Evolutionary conservation across 2,113 vertebrate genomes (phyloP).

Genomic region (Ceuthmochares aereus): DNA sequence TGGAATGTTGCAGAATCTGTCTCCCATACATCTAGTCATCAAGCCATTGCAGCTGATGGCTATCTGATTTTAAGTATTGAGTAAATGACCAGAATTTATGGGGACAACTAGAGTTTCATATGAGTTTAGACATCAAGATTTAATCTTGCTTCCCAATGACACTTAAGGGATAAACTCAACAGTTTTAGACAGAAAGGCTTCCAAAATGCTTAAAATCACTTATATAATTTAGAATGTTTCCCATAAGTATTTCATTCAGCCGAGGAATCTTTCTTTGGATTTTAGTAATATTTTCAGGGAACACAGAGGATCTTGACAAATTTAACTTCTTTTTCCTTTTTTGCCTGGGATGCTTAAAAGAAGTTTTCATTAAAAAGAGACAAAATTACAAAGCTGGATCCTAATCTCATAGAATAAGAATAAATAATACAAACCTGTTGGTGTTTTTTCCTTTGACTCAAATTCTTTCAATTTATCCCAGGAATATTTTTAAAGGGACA

Average conservation of each 20-base stretch:
- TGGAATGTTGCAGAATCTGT: background rate
- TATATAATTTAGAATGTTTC: background rate
- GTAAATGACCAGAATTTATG: background rate
- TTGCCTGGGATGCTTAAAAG: background rate
- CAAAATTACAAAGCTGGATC: background rate
- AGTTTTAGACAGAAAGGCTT: background rate
- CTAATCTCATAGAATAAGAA: background rate
- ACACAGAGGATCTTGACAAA: background rate
- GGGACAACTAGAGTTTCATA: background rate
- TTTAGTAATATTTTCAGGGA: background rate
- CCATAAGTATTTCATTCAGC: background rate
- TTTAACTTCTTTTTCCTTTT: background rate
- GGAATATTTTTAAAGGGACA: background rate
- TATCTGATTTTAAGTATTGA: background rate
- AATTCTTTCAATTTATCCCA: background rate
- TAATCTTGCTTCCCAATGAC: background rate
- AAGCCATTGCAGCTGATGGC: background rate
- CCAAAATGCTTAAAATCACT: background rate
- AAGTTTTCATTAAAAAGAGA: background rate
- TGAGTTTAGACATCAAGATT: background rate
- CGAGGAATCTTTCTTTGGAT: background rate
- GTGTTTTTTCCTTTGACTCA: fast-evolving
- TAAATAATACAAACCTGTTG: background rate
- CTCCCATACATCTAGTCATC: background rate
- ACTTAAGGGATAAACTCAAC: background rate